Evolutionary conservation across 2,797 vertebrate species (phyloP).

Genomic region (Fistularia tabacaria): DNA sequence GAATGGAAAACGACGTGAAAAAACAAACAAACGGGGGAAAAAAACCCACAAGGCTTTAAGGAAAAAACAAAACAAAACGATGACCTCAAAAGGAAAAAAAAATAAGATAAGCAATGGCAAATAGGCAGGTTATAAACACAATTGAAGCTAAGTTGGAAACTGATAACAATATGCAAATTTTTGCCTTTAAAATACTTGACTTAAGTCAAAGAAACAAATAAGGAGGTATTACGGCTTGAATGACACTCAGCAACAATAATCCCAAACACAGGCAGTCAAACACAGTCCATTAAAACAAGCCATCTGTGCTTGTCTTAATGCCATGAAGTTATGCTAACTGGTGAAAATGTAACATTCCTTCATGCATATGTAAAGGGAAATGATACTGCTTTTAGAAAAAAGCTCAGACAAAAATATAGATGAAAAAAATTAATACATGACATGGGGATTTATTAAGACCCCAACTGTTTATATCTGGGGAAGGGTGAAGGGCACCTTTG

Average conservation of each 20-base stretch:
- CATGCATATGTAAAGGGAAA: slow-evolving; percentile 58
- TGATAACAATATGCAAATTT: slow-evolving; percentile 23
- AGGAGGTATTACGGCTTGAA: slow-evolving; percentile 28
- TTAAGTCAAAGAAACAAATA: slow-evolving; percentile 7
- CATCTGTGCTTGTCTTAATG: slow-evolving; percentile 60
- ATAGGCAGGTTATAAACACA: slow-evolving; percentile 60
- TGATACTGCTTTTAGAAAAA: slow-evolving; percentile 24
- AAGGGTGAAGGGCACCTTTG: neutral
- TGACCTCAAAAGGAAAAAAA: slow-evolving; percentile 70
- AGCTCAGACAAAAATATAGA: slow-evolving; percentile 31
- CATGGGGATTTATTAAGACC: slow-evolving; percentile 18
- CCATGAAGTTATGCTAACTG: slow-evolving; percentile 45
- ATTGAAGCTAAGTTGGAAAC: slow-evolving; percentile 38
- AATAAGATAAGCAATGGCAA: slow-evolving; percentile 69
- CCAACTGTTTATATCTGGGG: neutral
- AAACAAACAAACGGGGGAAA: slow-evolving; percentile 46
- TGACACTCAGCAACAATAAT: slow-evolving; percentile 50
- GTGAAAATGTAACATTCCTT: slow-evolving; percentile 62
- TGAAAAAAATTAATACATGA: slow-evolving; percentile 36
- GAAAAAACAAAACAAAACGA: slow-evolving; percentile 36
- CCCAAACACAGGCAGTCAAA: slow-evolving; percentile 42
- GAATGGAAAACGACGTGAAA: slow-evolving; percentile 78
- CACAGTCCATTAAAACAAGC: slow-evolving; percentile 63
- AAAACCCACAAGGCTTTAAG: slow-evolving; percentile 51
- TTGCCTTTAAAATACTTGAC: slow-evolving; percentile 10